Conservation (phyloP, 2,888 invertebrate genomes). For the Mythimna impura region DNA sequence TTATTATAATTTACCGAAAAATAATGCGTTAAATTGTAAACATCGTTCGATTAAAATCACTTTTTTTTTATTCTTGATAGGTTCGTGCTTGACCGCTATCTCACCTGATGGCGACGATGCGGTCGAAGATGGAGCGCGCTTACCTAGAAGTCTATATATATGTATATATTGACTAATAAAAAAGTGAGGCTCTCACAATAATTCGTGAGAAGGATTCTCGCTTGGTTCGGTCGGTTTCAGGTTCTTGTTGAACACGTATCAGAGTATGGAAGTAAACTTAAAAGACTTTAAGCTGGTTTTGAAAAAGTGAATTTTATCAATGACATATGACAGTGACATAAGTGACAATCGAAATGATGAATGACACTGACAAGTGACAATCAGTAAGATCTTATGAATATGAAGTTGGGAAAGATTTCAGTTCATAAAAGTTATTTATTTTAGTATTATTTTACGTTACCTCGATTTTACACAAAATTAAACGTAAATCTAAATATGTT, state of each 20-base stretch:
- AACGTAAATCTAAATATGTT: conserved; percentile 66
- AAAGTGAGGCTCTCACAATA: too few species aligned
- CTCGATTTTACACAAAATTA: background rate
- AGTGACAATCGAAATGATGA: too few species aligned
- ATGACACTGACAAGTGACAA: background rate
- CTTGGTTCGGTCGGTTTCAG: background rate
- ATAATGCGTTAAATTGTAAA: too few species aligned
- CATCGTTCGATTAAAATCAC: too few species aligned
- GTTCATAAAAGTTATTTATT: conserved; percentile 10
- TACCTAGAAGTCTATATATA: too few species aligned
- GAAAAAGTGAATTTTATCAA: background rate
- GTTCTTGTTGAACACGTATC: background rate
- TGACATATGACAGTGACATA: background rate
- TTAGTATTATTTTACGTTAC: background rate
- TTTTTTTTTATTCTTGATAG: too few species aligned
- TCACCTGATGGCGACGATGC: too few species aligned
- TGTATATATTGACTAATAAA: too few species aligned
- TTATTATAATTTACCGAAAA: too few species aligned
- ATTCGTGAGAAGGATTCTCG: too few species aligned
- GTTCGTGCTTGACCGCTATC: too few species aligned
- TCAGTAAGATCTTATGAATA: background rate
- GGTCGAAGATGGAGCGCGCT: too few species aligned
- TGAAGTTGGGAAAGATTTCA: background rate
- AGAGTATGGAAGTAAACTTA: background rate
- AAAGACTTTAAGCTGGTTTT: background rate